Evolutionary conservation across 2,888 invertebrate genomes (phyloP).

Genomic region (Onchidella celtica): DNA sequence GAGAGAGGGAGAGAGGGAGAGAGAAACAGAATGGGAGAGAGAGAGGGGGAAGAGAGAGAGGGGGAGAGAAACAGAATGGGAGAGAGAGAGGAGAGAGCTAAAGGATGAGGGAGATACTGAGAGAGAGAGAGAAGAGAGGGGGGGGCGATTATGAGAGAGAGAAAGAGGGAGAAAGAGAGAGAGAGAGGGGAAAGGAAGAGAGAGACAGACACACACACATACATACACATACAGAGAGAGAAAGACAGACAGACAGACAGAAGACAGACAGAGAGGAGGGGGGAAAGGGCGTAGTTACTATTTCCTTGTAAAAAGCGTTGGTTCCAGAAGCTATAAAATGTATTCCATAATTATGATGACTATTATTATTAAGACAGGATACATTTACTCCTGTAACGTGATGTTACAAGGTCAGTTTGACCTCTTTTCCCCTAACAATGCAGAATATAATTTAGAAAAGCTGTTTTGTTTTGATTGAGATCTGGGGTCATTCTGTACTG

Average conservation of each 20-base stretch:
- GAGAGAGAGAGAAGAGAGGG: not conserved
- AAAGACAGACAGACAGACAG: slow-evolving; percentile 35
- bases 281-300: not conserved
- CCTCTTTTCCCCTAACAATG: too few relatives aligned
- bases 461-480: too few relatives aligned
- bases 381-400: too few relatives aligned
- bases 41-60: slow-evolving; percentile 15
- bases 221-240: not conserved
- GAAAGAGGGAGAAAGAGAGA: not conserved
- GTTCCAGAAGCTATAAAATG: too few relatives aligned
- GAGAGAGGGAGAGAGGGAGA: not conserved
- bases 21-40: not conserved
- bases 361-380: too few relatives aligned
- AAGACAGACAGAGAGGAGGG: slow-evolving; percentile 9
- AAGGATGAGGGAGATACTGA: not conserved
- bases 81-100: not conserved
- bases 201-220: not conserved
- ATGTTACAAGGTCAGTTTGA: too few relatives aligned
- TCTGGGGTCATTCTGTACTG: too few relatives aligned
- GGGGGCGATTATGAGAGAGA: too few relatives aligned
- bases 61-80: not conserved
- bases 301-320: too few relatives aligned
- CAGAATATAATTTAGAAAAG: too few relatives aligned
- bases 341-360: too few relatives aligned
- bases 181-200: slow-evolving; percentile 2